phyloP scores from a whole-genome alignment of 1,140 invertebrate species.

The Lepidurus arcticus region DNA sequence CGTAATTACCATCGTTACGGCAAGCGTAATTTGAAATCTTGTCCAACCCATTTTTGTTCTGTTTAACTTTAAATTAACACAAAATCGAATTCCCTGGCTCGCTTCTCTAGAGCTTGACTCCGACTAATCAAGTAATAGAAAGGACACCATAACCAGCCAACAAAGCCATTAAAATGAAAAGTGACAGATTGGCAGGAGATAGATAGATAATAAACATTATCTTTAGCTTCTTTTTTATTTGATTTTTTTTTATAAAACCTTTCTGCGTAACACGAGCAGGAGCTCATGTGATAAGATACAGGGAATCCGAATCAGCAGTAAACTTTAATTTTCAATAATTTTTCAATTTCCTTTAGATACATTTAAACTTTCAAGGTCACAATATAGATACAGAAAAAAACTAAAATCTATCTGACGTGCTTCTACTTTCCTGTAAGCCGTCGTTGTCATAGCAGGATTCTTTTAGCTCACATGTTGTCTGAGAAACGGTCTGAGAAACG shows the following conservation, averaged over 20 bases:
- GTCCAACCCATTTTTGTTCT: constrained; percentile 58
- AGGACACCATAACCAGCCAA: neutral
- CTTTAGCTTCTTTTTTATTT: neutral
- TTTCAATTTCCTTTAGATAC: too few species aligned
- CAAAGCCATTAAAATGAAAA: neutral
- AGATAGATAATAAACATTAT: neutral
- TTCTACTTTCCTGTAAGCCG: neutral
- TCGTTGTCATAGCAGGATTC: neutral
- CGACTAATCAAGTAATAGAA: neutral
- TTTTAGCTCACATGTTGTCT: neutral
- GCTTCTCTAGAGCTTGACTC: neutral
- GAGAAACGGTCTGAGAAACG: neutral
- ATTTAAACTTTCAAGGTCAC: too few species aligned
- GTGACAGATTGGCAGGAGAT: neutral
- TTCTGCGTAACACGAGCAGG: neutral
- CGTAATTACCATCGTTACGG: constrained; percentile 66
- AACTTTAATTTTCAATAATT: too few species aligned
- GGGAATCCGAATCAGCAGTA: too few species aligned
- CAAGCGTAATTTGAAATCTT: constrained; percentile 60
- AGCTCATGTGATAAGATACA: neutral
- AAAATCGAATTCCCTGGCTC: neutral
- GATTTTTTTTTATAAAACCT: neutral
- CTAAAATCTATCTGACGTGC: too few species aligned
- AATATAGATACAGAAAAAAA: too few species aligned
- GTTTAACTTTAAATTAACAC: neutral